These are phyloP conservation scores for honey bee (Apis mellifera) DNA, from an alignment of 1,140 invertebrate species.

Conservation along the genomic window Amel_HAv3.1 CM009933.2:12319001-12319500, in stretches of 20 bases:
- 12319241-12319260: constrained; percentile 13
- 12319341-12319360: too few relatives aligned
- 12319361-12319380: too few relatives aligned
- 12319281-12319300: constrained; percentile 36
- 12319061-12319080: constrained; percentile 57
- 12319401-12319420: too few relatives aligned
- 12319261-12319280: constrained; percentile 40
- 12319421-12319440: too few relatives aligned
- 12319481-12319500: too few relatives aligned
- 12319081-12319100: constrained; percentile 70
- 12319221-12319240: not conserved
- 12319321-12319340: constrained; percentile 6
- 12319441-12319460: too few relatives aligned
- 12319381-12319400: too few relatives aligned
- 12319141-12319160: constrained; percentile 27
- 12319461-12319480: too few relatives aligned
- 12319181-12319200: constrained; percentile 13
- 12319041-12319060: constrained; percentile 68
- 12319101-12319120: constrained; percentile 48
- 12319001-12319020: constrained; percentile 72
- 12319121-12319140: constrained; percentile 15
- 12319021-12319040: constrained; percentile 61
- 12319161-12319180: constrained; percentile 36
- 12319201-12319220: constrained; percentile 28
- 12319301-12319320: constrained; percentile 18